Evolutionary conservation across 2,113 vertebrate genomes (phyloP), one percentile per base, ranked within the genome.

Genomic region (Elgaria multicarinata): DNA sequence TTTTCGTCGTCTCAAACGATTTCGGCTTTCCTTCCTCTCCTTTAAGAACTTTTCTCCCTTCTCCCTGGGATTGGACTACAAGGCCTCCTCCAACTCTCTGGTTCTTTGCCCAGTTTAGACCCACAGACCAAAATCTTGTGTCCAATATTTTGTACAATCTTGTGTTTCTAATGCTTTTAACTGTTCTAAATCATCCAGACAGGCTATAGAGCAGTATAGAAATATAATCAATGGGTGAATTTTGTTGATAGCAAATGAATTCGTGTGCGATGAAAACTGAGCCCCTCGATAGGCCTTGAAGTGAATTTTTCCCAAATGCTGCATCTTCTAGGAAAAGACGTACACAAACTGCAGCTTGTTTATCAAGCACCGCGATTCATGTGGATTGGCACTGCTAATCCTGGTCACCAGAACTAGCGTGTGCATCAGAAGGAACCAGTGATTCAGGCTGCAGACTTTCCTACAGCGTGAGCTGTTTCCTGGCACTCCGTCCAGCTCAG

Each of bases 401-500:
- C 91, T 93, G 93, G 80, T 69, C 46, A 50, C 8, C 46, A 50
- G 46, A 50, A 50, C 4, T 3, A 50, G 8, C 46, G 3, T 5
- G 46, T 50, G 4, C 8, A 8, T 94, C 86, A 87, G 87, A 93
- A 95, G 74, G 87, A 94, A 83, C 92, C 42, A 76, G 82, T 95
- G 94, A 94, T 91, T 96, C 92, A 91, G 89, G 46, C 91, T 89
- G 86, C 92, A 90, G 92, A 94, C 96, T 84, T 87, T 66, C 39
- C 22, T 96, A 93, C 83, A 91, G 28, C 81, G 77, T 86, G 33
- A 91, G 87, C 87, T 87, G 9, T 93, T 95, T 94, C 93, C 92
- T 91, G 90, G 86, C 88, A 79, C 89, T 91, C 10, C 28, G 36
- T 78, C 89, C 90, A 93, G 77, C 86, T 90, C 69, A 82, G 76